phyloP scores from a whole-genome alignment of 2,888 invertebrate species.

The Cylindroiulus punctatus region DNA sequence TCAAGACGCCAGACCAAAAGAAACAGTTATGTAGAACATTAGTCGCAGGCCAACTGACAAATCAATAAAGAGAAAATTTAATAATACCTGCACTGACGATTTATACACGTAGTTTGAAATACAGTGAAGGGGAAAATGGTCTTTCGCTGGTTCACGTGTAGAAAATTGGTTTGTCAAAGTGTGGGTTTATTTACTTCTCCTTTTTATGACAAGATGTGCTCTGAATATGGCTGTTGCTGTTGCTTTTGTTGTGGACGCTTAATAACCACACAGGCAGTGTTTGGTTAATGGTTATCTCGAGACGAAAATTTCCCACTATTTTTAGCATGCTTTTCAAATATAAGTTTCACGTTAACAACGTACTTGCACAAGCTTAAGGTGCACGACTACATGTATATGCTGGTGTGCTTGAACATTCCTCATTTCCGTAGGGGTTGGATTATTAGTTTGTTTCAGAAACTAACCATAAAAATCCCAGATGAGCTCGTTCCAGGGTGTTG shows the following conservation, averaged over 20 bases:
- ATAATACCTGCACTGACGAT: not conserved
- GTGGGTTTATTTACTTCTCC: not conserved
- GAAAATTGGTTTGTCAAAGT: not conserved
- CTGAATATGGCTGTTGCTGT: not conserved
- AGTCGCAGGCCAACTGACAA: not conserved
- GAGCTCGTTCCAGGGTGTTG: too few relatives aligned
- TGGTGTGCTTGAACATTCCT: too few relatives aligned
- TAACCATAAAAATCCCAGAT: too few relatives aligned
- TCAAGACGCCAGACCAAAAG: not conserved
- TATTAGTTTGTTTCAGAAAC: too few relatives aligned
- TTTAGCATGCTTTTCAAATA: too few relatives aligned
- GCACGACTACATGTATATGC: too few relatives aligned
- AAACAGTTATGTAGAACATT: slow-evolving; percentile 2
- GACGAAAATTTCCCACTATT: not conserved
- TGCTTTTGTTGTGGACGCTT: not conserved
- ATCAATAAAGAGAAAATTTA: slow-evolving; percentile 1
- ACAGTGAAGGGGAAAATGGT: not conserved
- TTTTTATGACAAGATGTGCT: not conserved
- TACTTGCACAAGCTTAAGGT: too few relatives aligned
- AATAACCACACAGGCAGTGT: not conserved
- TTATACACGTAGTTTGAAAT: not conserved
- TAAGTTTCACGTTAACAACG: too few relatives aligned
- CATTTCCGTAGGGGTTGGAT: too few relatives aligned
- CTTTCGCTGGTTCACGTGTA: not conserved
- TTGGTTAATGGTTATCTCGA: not conserved